phyloP scores from a whole-genome alignment of 2,888 invertebrate genomes.

The Leptothorax acervorum region DNA sequence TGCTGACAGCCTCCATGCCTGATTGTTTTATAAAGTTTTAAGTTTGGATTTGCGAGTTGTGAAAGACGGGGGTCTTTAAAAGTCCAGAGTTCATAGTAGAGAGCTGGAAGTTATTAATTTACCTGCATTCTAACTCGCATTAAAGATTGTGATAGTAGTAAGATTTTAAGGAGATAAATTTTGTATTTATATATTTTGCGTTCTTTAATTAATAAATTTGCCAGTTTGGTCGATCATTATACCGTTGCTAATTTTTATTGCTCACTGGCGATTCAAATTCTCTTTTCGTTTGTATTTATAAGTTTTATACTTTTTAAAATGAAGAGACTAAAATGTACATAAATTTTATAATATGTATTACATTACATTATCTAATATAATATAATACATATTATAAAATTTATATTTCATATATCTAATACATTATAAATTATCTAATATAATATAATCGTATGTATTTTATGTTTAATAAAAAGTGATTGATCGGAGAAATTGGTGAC shows the following conservation, averaged over 20 bases:
- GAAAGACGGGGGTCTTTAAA: background rate
- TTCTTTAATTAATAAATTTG: too few species aligned
- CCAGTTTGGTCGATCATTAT: too few species aligned
- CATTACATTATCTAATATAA: too few species aligned
- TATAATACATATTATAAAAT: background rate
- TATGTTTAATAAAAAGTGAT: background rate
- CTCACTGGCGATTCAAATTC: too few species aligned
- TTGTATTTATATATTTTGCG: background rate
- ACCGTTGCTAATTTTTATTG: too few species aligned
- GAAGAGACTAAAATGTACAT: too few species aligned
- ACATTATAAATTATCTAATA: too few species aligned
- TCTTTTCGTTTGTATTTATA: background rate
- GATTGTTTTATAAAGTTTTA: constrained; percentile 11
- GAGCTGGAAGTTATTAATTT: constrained; percentile 26
- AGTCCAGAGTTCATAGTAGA: background rate
- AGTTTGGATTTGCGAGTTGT: background rate
- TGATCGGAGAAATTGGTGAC: background rate
- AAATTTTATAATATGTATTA: background rate
- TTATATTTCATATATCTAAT: too few species aligned
- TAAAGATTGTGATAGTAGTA: background rate
- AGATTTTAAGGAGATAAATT: background rate
- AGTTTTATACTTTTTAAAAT: background rate
- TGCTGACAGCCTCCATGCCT: background rate
- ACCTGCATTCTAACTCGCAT: background rate
- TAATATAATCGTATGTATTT: background rate